phyloP scores from a whole-genome alignment of 2,113 vertebrate genomes.

The Perca fluviatilis region DNA sequence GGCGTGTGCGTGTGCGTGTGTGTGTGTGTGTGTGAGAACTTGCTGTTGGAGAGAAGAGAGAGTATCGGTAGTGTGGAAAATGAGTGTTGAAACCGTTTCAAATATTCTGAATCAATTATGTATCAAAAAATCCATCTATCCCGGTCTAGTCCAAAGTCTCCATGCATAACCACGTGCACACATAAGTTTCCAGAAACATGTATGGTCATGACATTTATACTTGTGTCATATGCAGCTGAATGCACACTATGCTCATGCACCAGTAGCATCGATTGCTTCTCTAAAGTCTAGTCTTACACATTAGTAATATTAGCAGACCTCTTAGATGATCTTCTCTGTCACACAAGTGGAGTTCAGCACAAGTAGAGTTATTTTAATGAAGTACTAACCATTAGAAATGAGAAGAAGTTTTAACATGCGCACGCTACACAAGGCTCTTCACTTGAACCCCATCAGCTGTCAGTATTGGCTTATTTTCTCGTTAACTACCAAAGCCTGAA shows the following conservation, averaged over 20 bases:
- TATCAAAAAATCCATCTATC: background rate
- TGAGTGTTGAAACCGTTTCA: too few species aligned
- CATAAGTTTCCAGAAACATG: background rate
- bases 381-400: conserved; percentile 43
- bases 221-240: conserved; percentile 22
- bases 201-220: conserved; percentile 11
- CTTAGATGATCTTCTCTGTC: conserved; percentile 14
- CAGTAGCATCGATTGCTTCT: conserved; percentile 33
- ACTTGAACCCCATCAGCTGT: conserved; percentile 21
- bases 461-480: conserved; percentile 17
- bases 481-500: conserved; percentile 32
- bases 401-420: conserved; percentile 36
- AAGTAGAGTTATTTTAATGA: conserved; percentile 36
- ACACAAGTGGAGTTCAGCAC: conserved; percentile 18
- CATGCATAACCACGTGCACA: background rate
- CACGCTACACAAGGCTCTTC: conserved; percentile 45
- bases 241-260: conserved; percentile 6
- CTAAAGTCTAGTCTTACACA: conserved; percentile 51
- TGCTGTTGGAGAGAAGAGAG: too few species aligned
- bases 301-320: conserved; percentile 36
- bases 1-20: too few species aligned
- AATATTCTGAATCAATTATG: too few species aligned
- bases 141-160: conserved; percentile 15
- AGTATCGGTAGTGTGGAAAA: too few species aligned
- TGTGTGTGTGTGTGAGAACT: too few species aligned